Conservation (phyloP, 2,113 vertebrate genomes). For the Seriola aureovittata region DNA sequence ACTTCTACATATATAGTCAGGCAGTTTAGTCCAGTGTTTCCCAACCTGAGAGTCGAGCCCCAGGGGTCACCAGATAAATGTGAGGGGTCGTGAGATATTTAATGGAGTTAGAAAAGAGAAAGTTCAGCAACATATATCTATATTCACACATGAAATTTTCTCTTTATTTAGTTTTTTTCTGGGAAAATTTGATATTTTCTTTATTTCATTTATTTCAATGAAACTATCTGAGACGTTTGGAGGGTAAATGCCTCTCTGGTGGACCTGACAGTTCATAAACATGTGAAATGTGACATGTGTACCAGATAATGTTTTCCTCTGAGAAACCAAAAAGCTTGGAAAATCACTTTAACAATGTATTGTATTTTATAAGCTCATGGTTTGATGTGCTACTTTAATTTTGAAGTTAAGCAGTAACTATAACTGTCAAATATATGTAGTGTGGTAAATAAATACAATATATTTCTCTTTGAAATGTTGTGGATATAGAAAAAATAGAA, state of each 20-base stretch:
- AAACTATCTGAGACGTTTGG: background rate
- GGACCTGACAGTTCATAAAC: too few relatives aligned
- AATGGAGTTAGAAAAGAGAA: constrained; percentile 1
- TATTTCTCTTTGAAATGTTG: background rate
- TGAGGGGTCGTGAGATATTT: constrained; percentile 13
- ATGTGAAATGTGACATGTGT: too few relatives aligned
- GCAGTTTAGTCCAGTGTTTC: background rate
- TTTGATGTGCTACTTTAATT: background rate
- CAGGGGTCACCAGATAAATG: constrained; percentile 16
- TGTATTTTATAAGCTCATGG: background rate
- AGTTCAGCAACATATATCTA: background rate
- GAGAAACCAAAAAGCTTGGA: background rate
- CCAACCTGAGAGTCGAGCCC: background rate
- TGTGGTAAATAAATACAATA: background rate
- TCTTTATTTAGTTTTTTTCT: background rate
- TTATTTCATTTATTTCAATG: background rate
- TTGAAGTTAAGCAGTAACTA: background rate
- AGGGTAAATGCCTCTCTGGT: background rate
- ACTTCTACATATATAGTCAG: background rate
- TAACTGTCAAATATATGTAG: background rate
- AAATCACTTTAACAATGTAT: background rate
- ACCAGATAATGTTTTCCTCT: background rate
- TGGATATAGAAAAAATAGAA: background rate
- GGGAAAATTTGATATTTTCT: background rate
- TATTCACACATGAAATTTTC: background rate